Percentiles rank a stretch among this genome's conserved stretches.
These are phyloP conservation scores for Phyllotreta striolata DNA, from an alignment of 2,888 invertebrate genomes.

Conservation along the genomic window DNA sequence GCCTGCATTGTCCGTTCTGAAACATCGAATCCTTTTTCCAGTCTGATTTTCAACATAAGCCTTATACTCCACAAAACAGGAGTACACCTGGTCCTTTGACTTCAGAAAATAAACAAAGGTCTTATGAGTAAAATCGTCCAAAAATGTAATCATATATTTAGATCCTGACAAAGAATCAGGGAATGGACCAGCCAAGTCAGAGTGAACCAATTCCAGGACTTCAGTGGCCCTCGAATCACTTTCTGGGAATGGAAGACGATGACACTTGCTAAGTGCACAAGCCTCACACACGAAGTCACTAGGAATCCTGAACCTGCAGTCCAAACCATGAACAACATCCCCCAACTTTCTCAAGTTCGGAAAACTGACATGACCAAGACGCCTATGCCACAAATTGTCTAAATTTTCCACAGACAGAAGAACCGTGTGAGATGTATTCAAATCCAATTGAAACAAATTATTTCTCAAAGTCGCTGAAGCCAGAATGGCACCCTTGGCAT, in stretches of 20 bases:
- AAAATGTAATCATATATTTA: conserved; percentile 38
- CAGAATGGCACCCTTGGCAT: conserved; percentile 11
- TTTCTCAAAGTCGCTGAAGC: background rate
- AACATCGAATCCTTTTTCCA: conserved; percentile 28
- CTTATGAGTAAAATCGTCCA: conserved; percentile 19
- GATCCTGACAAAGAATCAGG: conserved; percentile 15
- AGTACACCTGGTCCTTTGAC: conserved; percentile 14
- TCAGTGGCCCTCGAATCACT: conserved; percentile 19
- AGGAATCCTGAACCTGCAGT: no score
- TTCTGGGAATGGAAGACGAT: conserved; percentile 46
- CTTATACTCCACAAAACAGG: conserved; percentile 36
- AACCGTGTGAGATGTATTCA: no score
- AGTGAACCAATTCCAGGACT: conserved; percentile 35
- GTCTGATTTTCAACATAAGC: conserved; percentile 36
- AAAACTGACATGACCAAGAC: no score
- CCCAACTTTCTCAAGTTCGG: no score
- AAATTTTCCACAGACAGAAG: no score
- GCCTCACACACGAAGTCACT: background rate
- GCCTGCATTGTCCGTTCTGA: conserved; percentile 37
- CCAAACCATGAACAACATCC: no score
- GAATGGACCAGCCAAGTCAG: conserved; percentile 31
- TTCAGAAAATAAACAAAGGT: conserved; percentile 20
- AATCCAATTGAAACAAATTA: background rate
- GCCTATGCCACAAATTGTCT: no score
- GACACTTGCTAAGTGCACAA: background rate